Evolutionary conservation across 2,797 vertebrate genomes (phyloP).

Genomic region (Pygocentrus nattereri): DNA sequence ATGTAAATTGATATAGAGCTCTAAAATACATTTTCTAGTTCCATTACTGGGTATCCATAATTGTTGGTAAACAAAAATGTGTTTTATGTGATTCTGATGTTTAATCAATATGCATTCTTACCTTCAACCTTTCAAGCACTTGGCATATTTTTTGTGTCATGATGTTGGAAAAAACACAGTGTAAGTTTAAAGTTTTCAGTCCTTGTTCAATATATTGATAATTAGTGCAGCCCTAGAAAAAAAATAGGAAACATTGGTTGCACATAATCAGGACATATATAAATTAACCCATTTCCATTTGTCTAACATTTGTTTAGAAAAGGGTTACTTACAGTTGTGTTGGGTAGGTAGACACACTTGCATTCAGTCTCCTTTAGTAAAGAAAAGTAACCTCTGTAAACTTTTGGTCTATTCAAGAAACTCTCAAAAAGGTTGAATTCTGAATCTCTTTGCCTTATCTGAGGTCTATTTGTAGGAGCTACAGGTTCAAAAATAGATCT

Average conservation of each 20-base stretch:
- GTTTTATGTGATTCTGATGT: not conserved
- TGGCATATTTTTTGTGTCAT: not conserved
- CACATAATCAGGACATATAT: not conserved
- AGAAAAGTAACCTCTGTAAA: not conserved
- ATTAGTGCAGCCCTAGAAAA: conserved; percentile 3
- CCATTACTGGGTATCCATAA: not conserved
- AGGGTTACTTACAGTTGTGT: conserved; percentile 3
- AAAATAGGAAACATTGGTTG: not conserved
- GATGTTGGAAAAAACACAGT: not conserved
- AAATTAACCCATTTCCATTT: not conserved
- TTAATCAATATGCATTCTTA: conserved; percentile 1
- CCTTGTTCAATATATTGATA: not conserved
- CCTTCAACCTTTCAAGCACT: conserved; percentile 20
- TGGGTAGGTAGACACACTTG: not conserved
- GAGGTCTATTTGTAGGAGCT: not conserved
- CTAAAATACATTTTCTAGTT: not conserved
- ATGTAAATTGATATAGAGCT: too few relatives aligned
- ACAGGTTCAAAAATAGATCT: not conserved
- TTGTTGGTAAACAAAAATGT: not conserved
- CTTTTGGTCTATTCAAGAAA: not conserved
- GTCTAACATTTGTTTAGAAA: not conserved
- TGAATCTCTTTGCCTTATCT: not conserved
- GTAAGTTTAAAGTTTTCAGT: not conserved
- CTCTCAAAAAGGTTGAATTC: not conserved
- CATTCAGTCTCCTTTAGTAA: conserved; percentile 16